phyloP scores from a whole-genome alignment of 2,113 vertebrate genomes.

The Lepisosteus osseus region DNA sequence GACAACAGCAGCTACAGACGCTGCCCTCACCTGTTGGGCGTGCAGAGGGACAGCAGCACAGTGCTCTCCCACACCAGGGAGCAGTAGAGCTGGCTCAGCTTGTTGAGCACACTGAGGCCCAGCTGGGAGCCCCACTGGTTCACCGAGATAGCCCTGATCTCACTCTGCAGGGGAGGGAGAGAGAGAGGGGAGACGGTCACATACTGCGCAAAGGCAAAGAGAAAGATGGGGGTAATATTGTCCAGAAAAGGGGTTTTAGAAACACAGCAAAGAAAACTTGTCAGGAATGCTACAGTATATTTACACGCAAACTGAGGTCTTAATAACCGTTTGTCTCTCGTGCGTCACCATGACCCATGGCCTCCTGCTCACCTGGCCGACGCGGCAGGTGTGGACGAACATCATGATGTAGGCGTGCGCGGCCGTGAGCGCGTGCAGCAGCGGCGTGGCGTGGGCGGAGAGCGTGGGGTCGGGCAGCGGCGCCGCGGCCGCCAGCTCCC shows the following conservation, averaged over 20 bases:
- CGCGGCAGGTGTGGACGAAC: slow-evolving; percentile 93
- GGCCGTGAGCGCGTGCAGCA: slow-evolving; percentile 87
- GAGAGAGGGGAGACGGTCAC: not conserved
- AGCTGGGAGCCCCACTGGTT: slow-evolving; percentile 95
- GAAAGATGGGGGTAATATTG: too few relatives aligned
- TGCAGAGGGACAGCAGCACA: slow-evolving; percentile 90
- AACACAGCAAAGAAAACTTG: too few relatives aligned
- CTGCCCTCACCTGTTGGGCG: slow-evolving; percentile 82
- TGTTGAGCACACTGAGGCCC: slow-evolving; percentile 86
- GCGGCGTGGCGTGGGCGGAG: slow-evolving; percentile 87
- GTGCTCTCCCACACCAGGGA: slow-evolving; percentile 95
- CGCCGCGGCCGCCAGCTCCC: slow-evolving; percentile 85
- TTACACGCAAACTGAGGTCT: not conserved
- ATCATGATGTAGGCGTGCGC: slow-evolving; percentile 97
- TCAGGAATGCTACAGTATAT: too few relatives aligned
- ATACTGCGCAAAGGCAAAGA: too few relatives aligned
- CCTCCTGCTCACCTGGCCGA: slow-evolving; percentile 77
- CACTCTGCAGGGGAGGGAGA: slow-evolving; percentile 68
- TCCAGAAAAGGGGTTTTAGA: too few relatives aligned
- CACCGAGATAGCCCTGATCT: slow-evolving; percentile 91
- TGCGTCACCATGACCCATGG: too few relatives aligned
- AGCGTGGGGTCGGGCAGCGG: slow-evolving; percentile 85
- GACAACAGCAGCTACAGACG: too few relatives aligned
- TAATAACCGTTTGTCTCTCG: not conserved
- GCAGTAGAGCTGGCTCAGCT: slow-evolving; percentile 91